Evolutionary conservation across 1,140 invertebrate genomes (phyloP), one percentile per base, ranked within the genome.

Genomic region (Saccostrea cuccullata): DNA sequence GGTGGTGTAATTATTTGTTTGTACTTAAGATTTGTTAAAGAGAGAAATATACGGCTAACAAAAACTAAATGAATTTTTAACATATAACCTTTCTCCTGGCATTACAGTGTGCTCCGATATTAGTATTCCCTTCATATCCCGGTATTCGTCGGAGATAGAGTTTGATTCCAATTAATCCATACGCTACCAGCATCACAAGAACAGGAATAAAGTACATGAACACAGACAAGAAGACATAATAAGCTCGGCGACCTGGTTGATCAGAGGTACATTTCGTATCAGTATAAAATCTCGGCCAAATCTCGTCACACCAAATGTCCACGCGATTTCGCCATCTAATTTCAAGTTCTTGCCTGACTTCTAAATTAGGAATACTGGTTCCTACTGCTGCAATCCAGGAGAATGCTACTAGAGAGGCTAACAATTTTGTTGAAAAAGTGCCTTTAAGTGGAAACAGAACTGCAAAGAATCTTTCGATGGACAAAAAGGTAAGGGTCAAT

Each of bases 401-500:
- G 70, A 91, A 55, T 40, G 89, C 86, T 67, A 96, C 95, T 64
- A 95, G 92, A 90, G 94, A 56, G 15, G 86, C 86, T 30, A 91
- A 91, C 64, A 86, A 40, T 1, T 86, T n/a, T 8, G 87, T 26
- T 13, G 92, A 89, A 90, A 94, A 87, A 64, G 92, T 90, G 13
- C 88, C 91, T 36, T 89, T 90, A 56, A 94, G 84, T 1, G 94
- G 92, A 84, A 92, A 94, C 2, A 94, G 92, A 60, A 94, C 92
- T 20, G 92, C 94, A 36, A 92, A 90, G 88, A 94, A 94, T 64
- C 95, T 92, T 90, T 96, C 95, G 86, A 95, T 93, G 1, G 96
- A 94, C 82, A 96, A 95, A n/a, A 94, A 93, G 2, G 94, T 95
- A 85, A 96, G 88, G 0, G 95, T 96, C 47, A 96, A 90, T 1